A percentile compares a stretch with the other conserved stretches of the same genome.
Conservation (phyloP, 1,140 invertebrate species). For the Carcinoscorpius rotundicauda region DNA sequence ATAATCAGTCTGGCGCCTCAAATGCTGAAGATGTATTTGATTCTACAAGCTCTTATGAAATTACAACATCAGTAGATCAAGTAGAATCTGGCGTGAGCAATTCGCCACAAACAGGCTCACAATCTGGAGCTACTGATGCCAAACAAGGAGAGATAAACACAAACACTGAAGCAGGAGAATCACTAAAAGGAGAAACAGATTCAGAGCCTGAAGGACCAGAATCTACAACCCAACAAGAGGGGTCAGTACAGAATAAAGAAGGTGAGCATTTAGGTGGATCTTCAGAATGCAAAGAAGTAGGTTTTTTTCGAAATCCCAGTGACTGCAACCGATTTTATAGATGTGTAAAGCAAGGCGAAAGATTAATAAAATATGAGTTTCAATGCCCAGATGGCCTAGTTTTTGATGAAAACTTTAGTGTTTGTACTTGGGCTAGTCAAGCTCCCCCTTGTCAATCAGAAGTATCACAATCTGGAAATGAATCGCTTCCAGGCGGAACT, state of each 20-base stretch:
- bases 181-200: slow-evolving; percentile 1
- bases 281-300: slow-evolving; percentile 14
- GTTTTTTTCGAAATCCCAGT: slow-evolving; percentile 19
- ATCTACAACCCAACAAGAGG: neutral
- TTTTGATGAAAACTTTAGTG: slow-evolving; percentile 29
- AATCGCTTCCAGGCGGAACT: neutral
- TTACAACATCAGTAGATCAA: too few relatives aligned
- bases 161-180: neutral
- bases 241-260: neutral
- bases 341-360: slow-evolving; percentile 3
- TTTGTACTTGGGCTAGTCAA: slow-evolving; percentile 19
- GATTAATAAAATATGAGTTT: slow-evolving; percentile 26
- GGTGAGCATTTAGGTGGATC: neutral
- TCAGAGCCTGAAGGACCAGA: neutral
- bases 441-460: slow-evolving; percentile 20
- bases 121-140: too few relatives aligned
- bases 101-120: too few relatives aligned
- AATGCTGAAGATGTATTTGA: too few relatives aligned
- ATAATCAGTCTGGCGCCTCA: too few relatives aligned
- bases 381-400: slow-evolving; percentile 32
- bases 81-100: too few relatives aligned
- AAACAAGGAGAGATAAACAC: neutral
- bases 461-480: neutral
- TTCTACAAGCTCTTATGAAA: too few relatives aligned
- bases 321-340: slow-evolving; percentile 19